Percentiles rank a stretch among this genome's conserved stretches.
These are phyloP conservation scores for Pammene fasciana DNA, from an alignment of 2,888 invertebrate species.

Conservation along the genomic window DNA sequence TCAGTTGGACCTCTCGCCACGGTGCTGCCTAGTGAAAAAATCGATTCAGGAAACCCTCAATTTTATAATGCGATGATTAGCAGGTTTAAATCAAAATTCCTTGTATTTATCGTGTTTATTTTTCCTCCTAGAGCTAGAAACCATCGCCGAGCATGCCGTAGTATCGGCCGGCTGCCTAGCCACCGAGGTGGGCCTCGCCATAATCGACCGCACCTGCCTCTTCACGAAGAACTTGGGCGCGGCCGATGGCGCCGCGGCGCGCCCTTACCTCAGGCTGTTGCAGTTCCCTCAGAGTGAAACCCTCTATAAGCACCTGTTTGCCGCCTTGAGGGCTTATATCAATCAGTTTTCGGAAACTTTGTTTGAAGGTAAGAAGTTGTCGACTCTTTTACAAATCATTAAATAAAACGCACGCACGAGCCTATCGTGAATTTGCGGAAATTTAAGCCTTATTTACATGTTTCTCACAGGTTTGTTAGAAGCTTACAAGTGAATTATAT, in stretches of 20 bases:
- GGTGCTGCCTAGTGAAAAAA: too few relatives aligned
- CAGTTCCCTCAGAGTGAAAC: slow-evolving; percentile 96
- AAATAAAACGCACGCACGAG: not conserved
- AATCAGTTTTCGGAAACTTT: slow-evolving; percentile 93
- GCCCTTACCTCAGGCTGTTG: slow-evolving; percentile 93
- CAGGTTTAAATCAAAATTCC: too few relatives aligned
- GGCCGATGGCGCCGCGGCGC: slow-evolving; percentile 91
- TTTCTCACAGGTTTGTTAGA: too few relatives aligned
- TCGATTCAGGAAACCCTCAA: too few relatives aligned
- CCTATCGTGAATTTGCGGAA: too few relatives aligned
- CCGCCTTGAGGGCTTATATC: slow-evolving; percentile 94
- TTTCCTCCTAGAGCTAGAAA: slow-evolving; percentile 65
- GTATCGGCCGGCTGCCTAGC: slow-evolving; percentile 85
- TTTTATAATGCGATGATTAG: too few relatives aligned
- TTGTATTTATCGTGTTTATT: not conserved
- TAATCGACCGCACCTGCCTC: slow-evolving; percentile 93
- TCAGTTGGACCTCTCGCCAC: too few relatives aligned
- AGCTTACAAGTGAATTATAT: too few relatives aligned
- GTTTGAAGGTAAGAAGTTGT: slow-evolving; percentile 87
- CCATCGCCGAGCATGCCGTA: slow-evolving; percentile 73
- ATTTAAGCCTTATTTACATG: too few relatives aligned
- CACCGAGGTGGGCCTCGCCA: slow-evolving; percentile 94
- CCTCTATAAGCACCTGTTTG: slow-evolving; percentile 95
- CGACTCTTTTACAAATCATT: not conserved
- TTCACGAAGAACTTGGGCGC: slow-evolving; percentile 92